These are phyloP conservation scores for Chrysaora quinquecirrha DNA, from an alignment of 30 jellyfish, hydroid and myxozoan genomes.

Conservation along the genomic window DNA sequence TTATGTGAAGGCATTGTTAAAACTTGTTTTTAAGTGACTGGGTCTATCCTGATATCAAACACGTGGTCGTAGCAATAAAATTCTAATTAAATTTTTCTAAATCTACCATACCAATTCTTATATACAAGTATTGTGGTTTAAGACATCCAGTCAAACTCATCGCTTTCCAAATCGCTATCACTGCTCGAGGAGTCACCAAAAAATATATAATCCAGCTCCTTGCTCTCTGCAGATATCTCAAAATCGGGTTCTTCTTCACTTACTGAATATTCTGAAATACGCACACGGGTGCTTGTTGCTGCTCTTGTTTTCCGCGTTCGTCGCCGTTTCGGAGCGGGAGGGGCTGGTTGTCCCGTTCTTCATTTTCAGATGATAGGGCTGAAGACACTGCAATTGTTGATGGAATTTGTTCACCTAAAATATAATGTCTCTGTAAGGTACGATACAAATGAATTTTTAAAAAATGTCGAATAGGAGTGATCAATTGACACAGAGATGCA, in stretches of 20 bases:
- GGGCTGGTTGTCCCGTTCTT: conserved; percentile 18
- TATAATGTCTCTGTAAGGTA: too few species aligned
- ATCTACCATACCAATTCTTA: not conserved
- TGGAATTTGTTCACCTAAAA: conserved; percentile 24
- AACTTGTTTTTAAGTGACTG: not conserved
- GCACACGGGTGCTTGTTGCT: conserved; percentile 33
- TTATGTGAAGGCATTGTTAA: not conserved
- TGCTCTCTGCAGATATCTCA: conserved; percentile 44
- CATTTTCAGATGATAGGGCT: conserved; percentile 27
- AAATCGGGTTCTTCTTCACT: conserved; percentile 28
- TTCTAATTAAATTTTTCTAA: not conserved
- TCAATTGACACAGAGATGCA: not conserved
- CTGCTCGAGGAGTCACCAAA: conserved; percentile 55
- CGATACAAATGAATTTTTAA: not conserved
- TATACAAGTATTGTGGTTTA: not conserved
- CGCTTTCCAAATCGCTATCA: conserved; percentile 27
- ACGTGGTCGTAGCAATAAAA: not conserved
- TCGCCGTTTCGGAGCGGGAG: conserved; percentile 16
- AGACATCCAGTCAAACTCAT: not conserved
- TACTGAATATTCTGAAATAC: conserved; percentile 1
- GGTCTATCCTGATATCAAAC: not conserved
- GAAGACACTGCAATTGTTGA: conserved; percentile 10
- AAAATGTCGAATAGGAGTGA: not conserved
- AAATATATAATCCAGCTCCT: conserved; percentile 33
- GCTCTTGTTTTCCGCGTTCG: conserved; percentile 11